Evolutionary conservation across 2,888 invertebrate genomes (phyloP).

Genomic region (Spodoptera littoralis): DNA sequence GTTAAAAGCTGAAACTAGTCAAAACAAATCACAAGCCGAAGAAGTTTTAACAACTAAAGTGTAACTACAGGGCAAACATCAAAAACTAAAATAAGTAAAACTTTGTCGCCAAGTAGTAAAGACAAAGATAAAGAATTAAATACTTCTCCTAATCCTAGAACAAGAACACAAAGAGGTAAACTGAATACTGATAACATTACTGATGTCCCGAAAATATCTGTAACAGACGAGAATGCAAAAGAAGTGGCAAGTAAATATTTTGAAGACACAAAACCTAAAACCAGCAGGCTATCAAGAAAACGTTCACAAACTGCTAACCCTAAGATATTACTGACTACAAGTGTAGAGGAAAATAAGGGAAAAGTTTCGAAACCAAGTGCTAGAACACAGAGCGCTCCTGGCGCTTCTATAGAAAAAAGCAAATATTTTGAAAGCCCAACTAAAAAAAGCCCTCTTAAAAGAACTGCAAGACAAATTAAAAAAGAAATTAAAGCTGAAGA

Average conservation of each 20-base stretch:
- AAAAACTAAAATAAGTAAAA: too few relatives aligned
- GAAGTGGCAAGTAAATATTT: constrained; percentile 75
- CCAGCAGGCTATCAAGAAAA: constrained; percentile 55
- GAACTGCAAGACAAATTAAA: constrained; percentile 58
- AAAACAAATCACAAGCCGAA: constrained; percentile 21
- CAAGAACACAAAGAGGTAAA: constrained; percentile 42
- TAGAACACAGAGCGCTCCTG: constrained; percentile 77
- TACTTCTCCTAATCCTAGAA: constrained; percentile 23
- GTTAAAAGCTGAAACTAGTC: constrained; percentile 14
- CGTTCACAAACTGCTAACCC: constrained; percentile 63
- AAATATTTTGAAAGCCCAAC: constrained; percentile 71
- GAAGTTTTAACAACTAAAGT: too few relatives aligned
- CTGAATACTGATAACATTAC: constrained; percentile 35
- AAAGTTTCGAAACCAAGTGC: constrained; percentile 52
- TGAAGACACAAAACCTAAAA: constrained; percentile 48
- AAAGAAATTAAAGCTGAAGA: constrained; percentile 62
- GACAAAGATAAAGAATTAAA: constrained; percentile 28
- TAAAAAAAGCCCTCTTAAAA: constrained; percentile 57
- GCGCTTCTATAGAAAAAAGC: constrained; percentile 66
- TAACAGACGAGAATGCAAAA: constrained; percentile 64
- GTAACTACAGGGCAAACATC: too few relatives aligned
- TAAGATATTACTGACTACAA: constrained; percentile 18
- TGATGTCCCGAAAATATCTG: constrained; percentile 65
- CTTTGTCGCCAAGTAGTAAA: constrained; percentile 6
- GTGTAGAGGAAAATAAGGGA: constrained; percentile 33